Evolutionary conservation across 2,888 invertebrate species (phyloP), one percentile per base, ranked within the genome.

Genomic region (Cephus sareptanus): DNA sequence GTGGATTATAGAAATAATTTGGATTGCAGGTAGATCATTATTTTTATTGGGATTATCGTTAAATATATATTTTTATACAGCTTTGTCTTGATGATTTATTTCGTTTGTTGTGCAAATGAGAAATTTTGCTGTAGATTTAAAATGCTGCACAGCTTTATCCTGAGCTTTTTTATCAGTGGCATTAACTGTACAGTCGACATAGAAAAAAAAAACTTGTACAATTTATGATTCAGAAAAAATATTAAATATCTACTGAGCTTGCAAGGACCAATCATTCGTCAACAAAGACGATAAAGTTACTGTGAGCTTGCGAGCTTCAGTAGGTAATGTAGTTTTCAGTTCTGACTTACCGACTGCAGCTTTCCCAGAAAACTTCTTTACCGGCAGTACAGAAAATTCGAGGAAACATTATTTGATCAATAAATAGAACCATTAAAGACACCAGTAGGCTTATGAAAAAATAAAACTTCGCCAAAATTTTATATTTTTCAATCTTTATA

Each of bases 21-120:
- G 69, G 82, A 82, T 34, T 83, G 82, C 83, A 84, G 83, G 84
- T 84, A 83, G 31, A 56, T 56, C 6, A 56, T 56, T 56, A 0
- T 23, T 6, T 56, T 56, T 15, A 0, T 23, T 56, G 23, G 40
- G 6, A 23, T 23, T 56, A 56, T 23, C 40, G 40, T 56, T 0
- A 15, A 6, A 40, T 23, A 9, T 2, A 9, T 56, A 23, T 23
- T 56, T 56, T 56, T 56, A 56, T 15, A 56, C 2, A 23, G 40
- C 4, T 56, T 56, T 0, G 23, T 56, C 6, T 56, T 23, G 40
- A 40, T 6, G 23, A 15, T 23, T 6, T 23, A 9, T 23, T 15
- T 56, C 6, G 6, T 56, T 23, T 9, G 23, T 56, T 56, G 40
- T 2, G 23, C 23, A 23, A 23, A 56, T 23, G 0, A 56, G 0